Conservation (phyloP, 2,888 invertebrate species). For the Saturnia pavonia region DNA sequence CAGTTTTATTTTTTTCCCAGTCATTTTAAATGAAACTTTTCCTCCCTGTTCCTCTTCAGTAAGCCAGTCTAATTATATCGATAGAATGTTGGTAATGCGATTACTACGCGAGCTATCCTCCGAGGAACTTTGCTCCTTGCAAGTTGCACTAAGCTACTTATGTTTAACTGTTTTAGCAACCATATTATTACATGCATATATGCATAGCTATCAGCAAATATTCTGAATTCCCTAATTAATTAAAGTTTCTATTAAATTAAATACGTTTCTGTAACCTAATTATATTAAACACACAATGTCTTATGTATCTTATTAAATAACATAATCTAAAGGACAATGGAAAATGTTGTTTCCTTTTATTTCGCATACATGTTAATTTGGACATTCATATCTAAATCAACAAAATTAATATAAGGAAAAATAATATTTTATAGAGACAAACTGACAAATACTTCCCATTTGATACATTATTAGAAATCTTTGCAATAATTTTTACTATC, state of each 20-base stretch:
- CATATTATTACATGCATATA: background rate
- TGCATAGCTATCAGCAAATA: background rate
- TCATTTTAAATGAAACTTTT: background rate
- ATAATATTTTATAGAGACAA: background rate
- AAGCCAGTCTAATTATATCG: constrained; percentile 62
- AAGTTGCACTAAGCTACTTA: constrained; percentile 4
- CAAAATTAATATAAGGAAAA: background rate
- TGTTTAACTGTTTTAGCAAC: background rate
- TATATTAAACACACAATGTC: no score
- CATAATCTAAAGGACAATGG: background rate
- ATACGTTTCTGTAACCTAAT: background rate
- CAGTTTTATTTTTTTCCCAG: background rate
- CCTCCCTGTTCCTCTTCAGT: constrained; percentile 38
- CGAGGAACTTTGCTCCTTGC: constrained; percentile 44
- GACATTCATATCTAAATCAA: background rate
- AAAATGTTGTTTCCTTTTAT: background rate
- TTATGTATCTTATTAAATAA: no score
- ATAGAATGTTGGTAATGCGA: constrained; percentile 66
- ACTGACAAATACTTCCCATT: background rate
- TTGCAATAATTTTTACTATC: background rate
- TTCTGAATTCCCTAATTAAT: background rate
- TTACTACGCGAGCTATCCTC: constrained; percentile 57
- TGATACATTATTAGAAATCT: background rate
- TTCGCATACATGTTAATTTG: background rate
- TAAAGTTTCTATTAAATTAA: background rate